phyloP scores from a whole-genome alignment of 2,113 vertebrate genomes.

The Campylomormyrus tamandua region DNA sequence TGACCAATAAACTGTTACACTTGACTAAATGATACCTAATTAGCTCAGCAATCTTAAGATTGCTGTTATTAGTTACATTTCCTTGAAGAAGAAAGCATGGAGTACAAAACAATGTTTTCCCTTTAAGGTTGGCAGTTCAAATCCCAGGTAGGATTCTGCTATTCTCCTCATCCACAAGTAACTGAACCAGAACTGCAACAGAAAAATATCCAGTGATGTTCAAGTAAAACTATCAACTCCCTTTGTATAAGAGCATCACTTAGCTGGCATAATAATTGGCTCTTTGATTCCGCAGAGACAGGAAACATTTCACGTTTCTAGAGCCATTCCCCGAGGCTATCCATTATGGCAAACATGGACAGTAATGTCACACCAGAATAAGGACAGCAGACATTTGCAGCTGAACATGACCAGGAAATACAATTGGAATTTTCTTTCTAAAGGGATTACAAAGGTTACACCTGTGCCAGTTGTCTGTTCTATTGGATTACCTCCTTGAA shows the following conservation, averaged over 20 bases:
- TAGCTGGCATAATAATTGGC: not conserved
- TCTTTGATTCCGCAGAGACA: not conserved
- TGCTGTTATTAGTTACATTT: not conserved
- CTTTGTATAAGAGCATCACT: not conserved
- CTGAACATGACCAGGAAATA: slow-evolving; percentile 16
- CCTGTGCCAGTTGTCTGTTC: slow-evolving; percentile 35
- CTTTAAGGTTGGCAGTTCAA: not conserved
- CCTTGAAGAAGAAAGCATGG: not conserved
- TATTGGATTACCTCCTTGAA: slow-evolving; percentile 24
- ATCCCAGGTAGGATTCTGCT: not conserved
- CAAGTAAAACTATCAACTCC: not conserved
- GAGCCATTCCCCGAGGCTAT: not conserved
- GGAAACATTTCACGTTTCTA: not conserved
- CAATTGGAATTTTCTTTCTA: slow-evolving; percentile 26
- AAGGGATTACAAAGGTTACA: slow-evolving; percentile 40
- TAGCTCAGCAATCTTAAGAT: not conserved
- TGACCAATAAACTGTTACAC: not conserved
- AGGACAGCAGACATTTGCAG: not conserved
- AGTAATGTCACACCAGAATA: not conserved
- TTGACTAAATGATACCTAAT: not conserved
- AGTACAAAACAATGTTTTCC: not conserved
- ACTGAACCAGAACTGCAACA: not conserved
- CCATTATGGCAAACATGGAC: not conserved
- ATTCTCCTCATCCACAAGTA: not conserved
- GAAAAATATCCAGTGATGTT: not conserved